Conservation (phyloP, 1,140 invertebrate species). For the Portunus trituberculatus region DNA sequence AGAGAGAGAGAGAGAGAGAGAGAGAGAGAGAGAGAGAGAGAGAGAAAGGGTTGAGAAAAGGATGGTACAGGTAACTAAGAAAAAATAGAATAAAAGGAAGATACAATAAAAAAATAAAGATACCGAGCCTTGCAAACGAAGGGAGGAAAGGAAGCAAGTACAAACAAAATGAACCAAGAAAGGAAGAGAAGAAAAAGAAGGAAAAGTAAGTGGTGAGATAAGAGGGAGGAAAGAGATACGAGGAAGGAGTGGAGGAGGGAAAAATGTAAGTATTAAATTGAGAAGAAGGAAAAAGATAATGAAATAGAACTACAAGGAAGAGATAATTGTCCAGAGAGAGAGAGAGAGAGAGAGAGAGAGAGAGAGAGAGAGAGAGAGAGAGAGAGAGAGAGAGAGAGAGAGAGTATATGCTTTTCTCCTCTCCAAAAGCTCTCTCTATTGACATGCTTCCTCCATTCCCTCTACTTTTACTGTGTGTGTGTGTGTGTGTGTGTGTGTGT, state of each 20-base stretch:
- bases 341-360: constrained; percentile 20
- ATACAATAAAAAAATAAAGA: not conserved
- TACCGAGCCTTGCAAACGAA: not conserved
- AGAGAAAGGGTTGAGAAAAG: no score
- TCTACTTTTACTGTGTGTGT: not conserved
- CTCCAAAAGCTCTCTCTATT: not conserved
- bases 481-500: constrained; percentile 17
- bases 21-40: no score
- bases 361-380: constrained; percentile 20
- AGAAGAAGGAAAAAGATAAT: not conserved
- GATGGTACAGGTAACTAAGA: no score
- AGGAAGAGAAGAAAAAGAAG: not conserved
- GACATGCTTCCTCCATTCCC: not conserved
- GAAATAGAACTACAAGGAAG: not conserved
- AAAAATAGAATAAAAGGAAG: no score
- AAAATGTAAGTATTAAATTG: not conserved
- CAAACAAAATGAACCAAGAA: not conserved
- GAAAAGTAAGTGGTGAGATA: not conserved
- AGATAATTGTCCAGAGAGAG: not conserved
- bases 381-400: constrained; percentile 20
- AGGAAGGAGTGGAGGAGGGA: not conserved
- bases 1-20: not conserved
- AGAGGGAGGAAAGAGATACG: not conserved
- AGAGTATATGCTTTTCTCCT: not conserved
- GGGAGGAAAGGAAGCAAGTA: constrained; percentile 4